Percentiles rank a stretch among this genome's conserved stretches.
Conservation (phyloP, 2,888 invertebrate genomes). For the Caenorhabditis becei region DNA sequence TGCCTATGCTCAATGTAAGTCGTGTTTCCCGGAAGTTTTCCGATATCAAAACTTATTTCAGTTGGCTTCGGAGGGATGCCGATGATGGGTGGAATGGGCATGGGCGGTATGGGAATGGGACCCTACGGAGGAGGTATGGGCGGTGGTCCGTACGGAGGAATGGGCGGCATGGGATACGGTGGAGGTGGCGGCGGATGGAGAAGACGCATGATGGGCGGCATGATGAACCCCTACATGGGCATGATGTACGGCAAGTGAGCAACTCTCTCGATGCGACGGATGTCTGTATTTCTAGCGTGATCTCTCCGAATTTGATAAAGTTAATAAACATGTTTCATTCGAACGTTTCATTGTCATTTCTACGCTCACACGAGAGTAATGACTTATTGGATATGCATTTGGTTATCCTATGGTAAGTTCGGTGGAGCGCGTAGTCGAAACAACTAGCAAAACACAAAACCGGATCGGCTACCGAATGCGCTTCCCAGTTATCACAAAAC, state of each 20-base stretch:
- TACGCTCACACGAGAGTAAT: conserved; percentile 15
- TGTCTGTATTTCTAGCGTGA: conserved; percentile 14
- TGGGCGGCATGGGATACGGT: conserved; percentile 32
- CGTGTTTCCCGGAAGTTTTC: neutral
- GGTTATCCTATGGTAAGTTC: conserved; percentile 47
- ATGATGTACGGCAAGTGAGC: conserved; percentile 49
- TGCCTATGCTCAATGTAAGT: conserved; percentile 50
- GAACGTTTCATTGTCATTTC: neutral
- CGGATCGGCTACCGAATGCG: neutral
- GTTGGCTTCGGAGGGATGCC: conserved; percentile 35
- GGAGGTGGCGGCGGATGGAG: conserved; percentile 35
- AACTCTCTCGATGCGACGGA: neutral
- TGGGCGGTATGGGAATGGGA: conserved; percentile 15
- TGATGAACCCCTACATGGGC: conserved; percentile 56
- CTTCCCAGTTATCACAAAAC: conserved; percentile 25
- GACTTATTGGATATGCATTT: conserved; percentile 28
- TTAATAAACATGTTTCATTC: conserved; percentile 11
- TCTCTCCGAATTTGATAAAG: conserved; percentile 24
- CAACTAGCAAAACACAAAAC: neutral
- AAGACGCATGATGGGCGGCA: conserved; percentile 58
- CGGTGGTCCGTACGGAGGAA: conserved; percentile 34
- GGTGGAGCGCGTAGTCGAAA: neutral
- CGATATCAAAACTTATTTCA: no score
- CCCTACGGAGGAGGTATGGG: conserved; percentile 21
- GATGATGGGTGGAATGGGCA: conserved; percentile 38